Percentiles rank a stretch among this genome's conserved stretches.
phyloP scores from a whole-genome alignment of 2,888 invertebrate species.

The Abrostola triplasia region DNA sequence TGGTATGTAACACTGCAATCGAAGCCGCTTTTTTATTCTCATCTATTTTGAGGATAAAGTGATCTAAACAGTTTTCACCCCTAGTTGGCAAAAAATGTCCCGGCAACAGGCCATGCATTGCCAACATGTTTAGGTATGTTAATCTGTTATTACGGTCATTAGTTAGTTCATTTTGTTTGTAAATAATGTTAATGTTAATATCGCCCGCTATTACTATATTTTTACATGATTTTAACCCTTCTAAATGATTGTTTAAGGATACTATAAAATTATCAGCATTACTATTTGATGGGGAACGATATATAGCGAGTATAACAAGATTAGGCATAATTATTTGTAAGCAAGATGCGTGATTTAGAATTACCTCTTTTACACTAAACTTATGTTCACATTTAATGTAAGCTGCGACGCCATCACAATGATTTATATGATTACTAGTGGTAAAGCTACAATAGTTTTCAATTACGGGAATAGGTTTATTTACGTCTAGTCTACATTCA shows the following conservation, averaged over 20 bases:
- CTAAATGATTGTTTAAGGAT: slow-evolving; percentile 2
- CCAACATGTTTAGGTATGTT: too few species aligned
- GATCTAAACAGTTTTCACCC: too few species aligned
- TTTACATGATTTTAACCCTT: neutral
- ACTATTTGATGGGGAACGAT: slow-evolving; percentile 2
- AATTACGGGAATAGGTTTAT: slow-evolving; percentile 2
- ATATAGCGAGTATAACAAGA: slow-evolving; percentile 1
- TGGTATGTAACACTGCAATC: too few species aligned
- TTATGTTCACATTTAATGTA: slow-evolving; percentile 1
- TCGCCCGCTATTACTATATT: too few species aligned
- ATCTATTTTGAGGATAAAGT: too few species aligned
- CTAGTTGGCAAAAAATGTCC: too few species aligned
- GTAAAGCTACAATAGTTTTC: neutral
- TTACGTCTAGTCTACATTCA: slow-evolving; percentile 4
- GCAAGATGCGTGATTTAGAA: slow-evolving; percentile 1
- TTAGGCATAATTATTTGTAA: slow-evolving; percentile 4
- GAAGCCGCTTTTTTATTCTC: too few species aligned
- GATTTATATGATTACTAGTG: slow-evolving; percentile 2
- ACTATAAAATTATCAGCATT: slow-evolving; percentile 4
- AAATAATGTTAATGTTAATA: slow-evolving; percentile 1
- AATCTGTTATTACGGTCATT: slow-evolving; percentile 1
- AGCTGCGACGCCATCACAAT: slow-evolving; percentile 1
- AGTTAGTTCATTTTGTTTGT: slow-evolving; percentile 2
- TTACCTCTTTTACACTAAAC: neutral
- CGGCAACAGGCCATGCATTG: too few species aligned